Percentiles rank a stretch among this genome's conserved stretches.
Evolutionary conservation across 1,140 invertebrate species (phyloP).

Genomic region (Scaptomyza hsui): DNA sequence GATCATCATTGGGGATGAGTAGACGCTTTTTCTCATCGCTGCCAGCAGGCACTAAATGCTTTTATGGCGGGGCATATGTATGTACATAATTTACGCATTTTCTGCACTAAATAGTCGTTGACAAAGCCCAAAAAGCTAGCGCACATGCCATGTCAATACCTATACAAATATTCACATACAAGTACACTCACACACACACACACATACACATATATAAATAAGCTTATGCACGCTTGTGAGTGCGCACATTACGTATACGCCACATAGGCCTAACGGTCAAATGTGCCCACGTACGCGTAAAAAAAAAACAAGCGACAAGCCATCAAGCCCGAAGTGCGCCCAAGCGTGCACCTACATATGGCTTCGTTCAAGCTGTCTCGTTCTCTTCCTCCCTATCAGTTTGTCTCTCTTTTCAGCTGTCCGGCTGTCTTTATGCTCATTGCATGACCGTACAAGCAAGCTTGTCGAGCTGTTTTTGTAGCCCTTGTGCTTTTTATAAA

Average conservation of each 20-base stretch:
- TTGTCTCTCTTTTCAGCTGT: neutral
- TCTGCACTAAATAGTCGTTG: conserved; percentile 74
- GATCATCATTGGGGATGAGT: conserved; percentile 13
- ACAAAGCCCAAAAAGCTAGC: conserved; percentile 40
- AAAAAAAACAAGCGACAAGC: conserved; percentile 43
- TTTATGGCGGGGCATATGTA: conserved; percentile 34
- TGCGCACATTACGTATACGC: conserved; percentile 39
- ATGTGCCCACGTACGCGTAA: conserved; percentile 68
- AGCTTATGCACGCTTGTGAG: conserved; percentile 1
- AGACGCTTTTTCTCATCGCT: conserved; percentile 28
- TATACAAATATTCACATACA: conserved; percentile 5
- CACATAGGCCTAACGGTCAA: conserved; percentile 42
- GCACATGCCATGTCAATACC: conserved; percentile 23
- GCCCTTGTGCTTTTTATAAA: conserved; percentile 69
- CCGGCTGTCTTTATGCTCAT: neutral
- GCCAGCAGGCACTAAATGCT: conserved; percentile 39
- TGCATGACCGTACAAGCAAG: neutral
- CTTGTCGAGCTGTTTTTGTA: conserved; percentile 26
- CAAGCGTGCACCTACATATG: conserved; percentile 47
- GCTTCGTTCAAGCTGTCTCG: conserved; percentile 43
- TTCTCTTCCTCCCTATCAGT: neutral
- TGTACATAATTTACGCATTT: conserved; percentile 76
- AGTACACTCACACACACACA: neutral
- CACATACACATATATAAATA: neutral
- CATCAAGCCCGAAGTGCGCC: conserved; percentile 24